These are phyloP conservation scores for Heteromurus nitidus DNA, from an alignment of 2,888 invertebrate genomes.

Conservation along the genomic window DNA sequence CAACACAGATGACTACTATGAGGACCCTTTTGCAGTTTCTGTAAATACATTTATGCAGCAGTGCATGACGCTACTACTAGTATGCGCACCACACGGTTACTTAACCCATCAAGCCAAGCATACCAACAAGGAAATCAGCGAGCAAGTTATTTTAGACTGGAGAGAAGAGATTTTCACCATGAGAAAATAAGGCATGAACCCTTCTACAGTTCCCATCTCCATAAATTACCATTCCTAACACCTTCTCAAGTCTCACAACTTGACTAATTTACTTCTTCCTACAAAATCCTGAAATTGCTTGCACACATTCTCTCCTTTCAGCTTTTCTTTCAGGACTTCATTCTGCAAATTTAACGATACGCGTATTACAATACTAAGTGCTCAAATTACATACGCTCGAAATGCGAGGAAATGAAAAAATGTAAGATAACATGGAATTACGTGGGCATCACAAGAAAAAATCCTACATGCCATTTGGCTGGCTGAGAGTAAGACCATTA, in stretches of 20 bases:
- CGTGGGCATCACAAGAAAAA: too few species aligned
- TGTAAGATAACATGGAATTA: too few species aligned
- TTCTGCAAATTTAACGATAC: too few species aligned
- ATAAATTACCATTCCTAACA: constrained; percentile 73
- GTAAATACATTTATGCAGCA: constrained; percentile 6
- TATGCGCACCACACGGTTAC: neutral
- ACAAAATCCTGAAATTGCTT: neutral
- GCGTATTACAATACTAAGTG: too few species aligned
- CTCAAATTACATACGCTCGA: too few species aligned
- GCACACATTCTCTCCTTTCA: neutral
- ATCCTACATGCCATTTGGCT: too few species aligned
- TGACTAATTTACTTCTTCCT: constrained; percentile 30
- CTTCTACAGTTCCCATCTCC: constrained; percentile 69
- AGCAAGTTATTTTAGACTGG: constrained; percentile 21
- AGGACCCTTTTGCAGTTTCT: constrained; percentile 25
- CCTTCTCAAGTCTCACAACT: constrained; percentile 58
- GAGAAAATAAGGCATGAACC: constrained; percentile 55
- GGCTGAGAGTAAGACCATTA: too few species aligned
- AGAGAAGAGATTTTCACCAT: constrained; percentile 52
- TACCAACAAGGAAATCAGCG: constrained; percentile 36
- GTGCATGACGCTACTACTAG: constrained; percentile 13
- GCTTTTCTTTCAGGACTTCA: neutral
- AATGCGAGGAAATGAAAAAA: too few species aligned
- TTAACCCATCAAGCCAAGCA: constrained; percentile 51
- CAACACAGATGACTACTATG: constrained; percentile 10